Conservation (phyloP, 2,797 vertebrate genomes). For the Lepilemur septentrionalis region DNA sequence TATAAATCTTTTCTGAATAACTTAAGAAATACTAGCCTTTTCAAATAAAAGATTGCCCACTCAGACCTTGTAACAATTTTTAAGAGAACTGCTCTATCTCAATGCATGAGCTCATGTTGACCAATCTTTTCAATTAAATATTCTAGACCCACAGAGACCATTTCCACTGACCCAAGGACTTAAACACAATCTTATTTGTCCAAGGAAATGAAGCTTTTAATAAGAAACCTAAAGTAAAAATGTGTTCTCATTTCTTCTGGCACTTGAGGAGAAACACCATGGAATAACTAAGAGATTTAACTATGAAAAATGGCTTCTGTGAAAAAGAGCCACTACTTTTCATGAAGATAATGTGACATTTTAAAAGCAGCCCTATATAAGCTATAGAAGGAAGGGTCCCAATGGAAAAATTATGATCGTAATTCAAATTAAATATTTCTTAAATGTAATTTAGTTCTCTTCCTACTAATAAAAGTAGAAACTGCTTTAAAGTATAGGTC, state of each 20-base stretch:
- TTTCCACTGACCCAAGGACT: conserved; percentile 2
- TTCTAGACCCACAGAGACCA: not conserved
- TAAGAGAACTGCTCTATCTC: not conserved
- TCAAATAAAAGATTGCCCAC: not conserved
- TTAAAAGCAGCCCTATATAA: conserved; percentile 53
- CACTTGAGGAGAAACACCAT: conserved; percentile 9
- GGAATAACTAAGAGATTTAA: conserved; percentile 2
- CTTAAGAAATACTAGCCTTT: conserved; percentile 15
- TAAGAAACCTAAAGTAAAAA: conserved; percentile 46
- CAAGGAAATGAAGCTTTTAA: conserved; percentile 54
- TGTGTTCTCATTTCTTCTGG: conserved; percentile 45
- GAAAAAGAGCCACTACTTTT: conserved; percentile 42
- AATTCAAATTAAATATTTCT: conserved; percentile 60
- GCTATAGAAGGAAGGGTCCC: not conserved
- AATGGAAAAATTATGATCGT: conserved; percentile 28
- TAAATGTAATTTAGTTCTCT: conserved; percentile 51
- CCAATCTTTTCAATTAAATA: not conserved
- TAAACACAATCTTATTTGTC: not conserved
- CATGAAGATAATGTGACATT: conserved; percentile 60
- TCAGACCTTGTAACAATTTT: not conserved
- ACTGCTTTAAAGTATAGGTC: conserved; percentile 38
- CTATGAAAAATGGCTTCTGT: conserved; percentile 52
- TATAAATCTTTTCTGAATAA: not conserved
- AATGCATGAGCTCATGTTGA: not conserved
- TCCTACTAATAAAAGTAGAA: conserved; percentile 41